Base-by-base conservation (phyloP, 2,888 invertebrate genomes). In the Colostygia pectinataria region DNA sequence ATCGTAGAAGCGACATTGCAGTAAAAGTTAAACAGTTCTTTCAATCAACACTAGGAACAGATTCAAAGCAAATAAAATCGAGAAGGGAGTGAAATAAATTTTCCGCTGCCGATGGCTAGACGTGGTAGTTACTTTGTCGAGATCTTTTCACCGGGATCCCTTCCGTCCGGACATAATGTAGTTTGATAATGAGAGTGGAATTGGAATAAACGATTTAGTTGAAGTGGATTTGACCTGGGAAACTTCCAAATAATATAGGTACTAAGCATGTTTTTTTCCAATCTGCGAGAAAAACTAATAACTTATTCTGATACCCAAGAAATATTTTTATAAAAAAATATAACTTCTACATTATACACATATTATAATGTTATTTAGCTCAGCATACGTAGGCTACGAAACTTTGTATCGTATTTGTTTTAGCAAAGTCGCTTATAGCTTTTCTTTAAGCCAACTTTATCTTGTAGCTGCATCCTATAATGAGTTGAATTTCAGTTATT, bases 11-110 rank as follows among this genome's bases (percentile, higher is more conserved):
- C 5, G 23, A 14, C 10, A 25, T 24, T 29, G 29, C 37, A 32
- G 10, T 20, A 33, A 38, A 39, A 33, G 32, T 39, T 15, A 29
- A 29, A 44, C 15, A 31, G 29, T 41, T 28, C 7, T 24, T 20
- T 40, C n/a, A 29, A 46, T 34, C 13, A 28, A 47, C 34, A 40
- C 34, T 23, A 40, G 8, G 40, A 34, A 46, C 39, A 34, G 34
- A 40, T 36, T 47, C 18, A 47, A 46, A 47, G 47, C 29, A 40
- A 47, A 47, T 40, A 47, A 12, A 24, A 34, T 47, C 24, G 24
- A 18, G 15, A 24, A 6, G n/a, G 6, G 33, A 34, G 33, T 37
- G 25, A 38, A 37, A 33, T 14, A 38, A 45, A 33, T 9, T 27
- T 34, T 25, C 41, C 13, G 4, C 12, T 24, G 10, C 18, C 25